Base-by-base conservation (phyloP, 1,140 invertebrate species). In the Rhagoletis zephyria region DNA sequence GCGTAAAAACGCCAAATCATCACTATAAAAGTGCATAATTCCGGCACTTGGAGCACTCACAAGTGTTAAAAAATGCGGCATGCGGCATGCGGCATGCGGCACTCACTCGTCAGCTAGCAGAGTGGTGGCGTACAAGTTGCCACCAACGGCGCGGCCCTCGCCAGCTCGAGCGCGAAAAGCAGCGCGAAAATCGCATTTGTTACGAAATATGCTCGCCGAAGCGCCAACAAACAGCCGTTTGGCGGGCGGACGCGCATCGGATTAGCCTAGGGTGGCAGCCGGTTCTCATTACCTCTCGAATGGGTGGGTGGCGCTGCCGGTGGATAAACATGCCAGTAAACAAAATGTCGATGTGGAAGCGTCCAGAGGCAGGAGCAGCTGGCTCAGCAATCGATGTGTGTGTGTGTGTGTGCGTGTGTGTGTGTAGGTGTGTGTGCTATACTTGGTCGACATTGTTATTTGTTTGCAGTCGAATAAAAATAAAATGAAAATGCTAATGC, bases 141-240 rank as follows among this genome's bases (percentile, higher is more conserved):
- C 30, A 30, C 30, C 30, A 30, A 30, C 30, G 30, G 30, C 30
- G 30, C 30, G 30, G 30, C 30, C 30, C 30, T 30, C 30, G 30
- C 30, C 30, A 30, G 30, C 30, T 30, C 30, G 30, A 30, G 30
- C 30, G 81, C 88, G 88, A 90, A 90, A 87, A 87, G 86, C 88
- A 56, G 51, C 51, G 51, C 51, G 10, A 56, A 56, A 56, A 56
- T 56, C 51, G 51, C 51, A 56, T 56, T 56, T 56, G 51, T 56
- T 56, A 56, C 51, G 51, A 56, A 56, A 56, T 56, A 56, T 56
- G 51, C 51, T 56, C 61, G 61, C 61, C 7, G 16, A 63, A 63
- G 61, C 16, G 61, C 61, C 61, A 63, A 9, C 61, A 30, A 63
- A 65, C n/a, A 65, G 30, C n/a, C 30, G 64, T 30, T 45, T 42